Base-by-base conservation (phyloP, 2,113 vertebrate genomes). In the Amazona guildingii region DNA sequence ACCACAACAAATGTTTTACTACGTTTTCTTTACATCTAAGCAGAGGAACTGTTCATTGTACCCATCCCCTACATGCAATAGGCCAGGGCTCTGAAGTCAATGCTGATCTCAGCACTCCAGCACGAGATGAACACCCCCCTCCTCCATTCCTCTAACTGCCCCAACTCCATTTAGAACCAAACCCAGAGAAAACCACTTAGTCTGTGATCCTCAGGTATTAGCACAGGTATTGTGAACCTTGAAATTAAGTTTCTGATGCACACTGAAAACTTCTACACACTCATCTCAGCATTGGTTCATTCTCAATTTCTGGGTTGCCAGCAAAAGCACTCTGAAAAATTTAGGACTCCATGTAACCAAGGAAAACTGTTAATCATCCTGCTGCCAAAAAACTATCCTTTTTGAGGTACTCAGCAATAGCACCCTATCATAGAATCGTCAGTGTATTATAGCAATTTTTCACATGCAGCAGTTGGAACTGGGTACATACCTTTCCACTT, bases 361-460 rank as follows among this genome's bases (percentile, higher is more conserved):
- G 64, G 67, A 94, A 93, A 92, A 83, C 4, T n/a, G 14, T 41
- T 85, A 62, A 74, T 63, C 27, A 49, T 62, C 17, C n/a, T 91
- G 37, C 54, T 88, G 73, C 85, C 55, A 92, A 88, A 78, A 78
- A 44, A 3, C 11, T 4, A 35, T 41, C 55, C n/a, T 59, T 35
- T 61, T 4, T 55, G 27, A 54, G 21, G n/a, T 41, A 69, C 35
- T 75, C 48, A 62, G 48, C 86, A 96, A 82, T 24, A 63, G 62
- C 72, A 90, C 27, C 15, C 31, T n/a, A 33, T 70, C 28, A 21
- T 62, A 67, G 35, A 66, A 66, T 66, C 75, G 85, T 31, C 82
- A 77, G n/a, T 21, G 8, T 43, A 91, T 83, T 85, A 85, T 6
- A 90, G 67, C 49, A 85, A 75, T 89, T 95, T 95, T 92, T 78